Base-by-base conservation (phyloP, 2,888 invertebrate genomes). In the Tethea ocularis region DNA sequence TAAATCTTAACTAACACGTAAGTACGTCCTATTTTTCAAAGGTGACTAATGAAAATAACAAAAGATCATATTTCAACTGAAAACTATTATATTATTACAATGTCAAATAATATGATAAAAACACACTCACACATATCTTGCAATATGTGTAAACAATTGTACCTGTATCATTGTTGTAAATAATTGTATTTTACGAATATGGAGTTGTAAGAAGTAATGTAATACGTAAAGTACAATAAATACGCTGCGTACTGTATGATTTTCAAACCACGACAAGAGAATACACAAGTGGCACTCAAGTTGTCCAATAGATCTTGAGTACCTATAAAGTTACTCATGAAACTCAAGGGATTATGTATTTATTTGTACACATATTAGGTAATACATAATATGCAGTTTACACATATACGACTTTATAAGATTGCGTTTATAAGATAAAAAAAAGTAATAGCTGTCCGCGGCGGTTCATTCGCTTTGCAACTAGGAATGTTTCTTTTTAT, bases 61-160 rank as follows among this genome's bases (percentile, higher is more conserved):
- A n/a, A n/a, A 6, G 38, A 38, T 38, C 15, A 38, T 38, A n/a
- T 38, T 38, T 38, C 38, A 38, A 38, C n/a, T 38, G 38, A 38
- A 38, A 38, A 33, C 33, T 33, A 33, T 33, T 33, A 33, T 33
- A 13, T 11, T 33, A 33, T 33, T 33, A 33, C 33, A 13, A 33
- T 33, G 33, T 33, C 7, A 13, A 33, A 38, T 38, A 38, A n/a
- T n/a, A n/a, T n/a, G n/a, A n/a, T n/a, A n/a, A n/a, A 38, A 38
- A 38, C 1, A 38, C 38, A 38, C 38, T 2, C 13, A 36, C 36
- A 36, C 15, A 36, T 10, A 38, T n/a, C n/a, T n/a, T 38, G 38
- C 38, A 38, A 38, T n/a, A 38, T 38, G 38, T n/a, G n/a, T 38
- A 38, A 38, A 38, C 38, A 38, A n/a, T n/a, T n/a, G n/a, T n/a